Evolutionary conservation across 1,140 invertebrate genomes (phyloP), one percentile per base, ranked within the genome.

Genomic region (Polypedilum pembai): DNA sequence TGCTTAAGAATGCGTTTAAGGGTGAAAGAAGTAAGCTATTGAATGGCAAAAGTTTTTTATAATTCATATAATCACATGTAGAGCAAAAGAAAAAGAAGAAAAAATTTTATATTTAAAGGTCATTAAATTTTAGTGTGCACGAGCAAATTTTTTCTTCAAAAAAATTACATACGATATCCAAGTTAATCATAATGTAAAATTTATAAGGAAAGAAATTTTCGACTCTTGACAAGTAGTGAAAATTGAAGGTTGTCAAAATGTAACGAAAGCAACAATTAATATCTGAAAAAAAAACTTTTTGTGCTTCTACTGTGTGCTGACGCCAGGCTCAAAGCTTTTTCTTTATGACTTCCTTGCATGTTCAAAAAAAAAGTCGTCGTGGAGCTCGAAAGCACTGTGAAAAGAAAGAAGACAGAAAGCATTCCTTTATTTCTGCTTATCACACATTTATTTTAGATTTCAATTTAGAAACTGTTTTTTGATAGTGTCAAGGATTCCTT

Each of bases 261-360:
- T 56, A n/a, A 12, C 45, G n/a, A 56, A 56, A 56, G 45, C 45
- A 56, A 56, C 45, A 56, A 56, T 56, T 56, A 56, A n/a, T 56
- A n/a, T 12, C n/a, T 56, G 15, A 3, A 56, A 56, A 3, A 56
- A 56, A n/a, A 8, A n/a, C 12, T 4, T 56, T 56, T 4, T n/a
- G 45, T 56, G n/a, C 41, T 12, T 12, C 41, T 12, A 56, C 12
- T n/a, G 12, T 15, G 12, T 15, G 45, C 12, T n/a, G 45, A 56
- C 45, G 45, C n/a, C 45, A 56, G 45, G 45, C 45, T 12, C 4
- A 56, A n/a, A 56, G 45, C 45, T 56, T 56, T 45, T 56, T 56
- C 45, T 56, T 56, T 56, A 56, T 56, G 45, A 56, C 45, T 56
- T 56, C 45, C 45, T 56, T 56, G 45, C 45, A 56, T 56, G 45